Percentiles rank a stretch among this genome's conserved stretches.
These are phyloP conservation scores for Mionectes macconnelli DNA, from an alignment of 2,113 vertebrate genomes.

Conservation along the genomic window DNA sequence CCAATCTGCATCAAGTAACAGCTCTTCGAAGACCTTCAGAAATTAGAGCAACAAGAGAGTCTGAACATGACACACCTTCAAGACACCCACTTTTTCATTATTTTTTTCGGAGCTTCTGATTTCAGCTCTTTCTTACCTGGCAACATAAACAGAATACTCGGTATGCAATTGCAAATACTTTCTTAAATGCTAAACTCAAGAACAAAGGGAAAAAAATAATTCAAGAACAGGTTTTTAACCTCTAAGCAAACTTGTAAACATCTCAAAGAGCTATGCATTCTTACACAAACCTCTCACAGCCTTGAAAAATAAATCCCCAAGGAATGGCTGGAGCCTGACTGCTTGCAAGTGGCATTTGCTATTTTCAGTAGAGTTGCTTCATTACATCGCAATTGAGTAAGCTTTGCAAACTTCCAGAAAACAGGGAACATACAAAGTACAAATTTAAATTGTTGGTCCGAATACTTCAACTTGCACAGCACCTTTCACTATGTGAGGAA, in stretches of 20 bases:
- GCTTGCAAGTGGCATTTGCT: background rate
- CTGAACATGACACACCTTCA: background rate
- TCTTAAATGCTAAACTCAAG: background rate
- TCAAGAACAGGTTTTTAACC: background rate
- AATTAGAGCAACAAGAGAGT: slow-evolving; percentile 36
- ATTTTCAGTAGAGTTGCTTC: background rate
- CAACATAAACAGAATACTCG: background rate
- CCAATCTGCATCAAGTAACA: slow-evolving; percentile 93
- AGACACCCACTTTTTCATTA: background rate
- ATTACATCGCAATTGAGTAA: background rate
- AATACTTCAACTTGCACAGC: background rate
- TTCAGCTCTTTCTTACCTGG: background rate
- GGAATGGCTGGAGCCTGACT: background rate
- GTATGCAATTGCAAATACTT: background rate
- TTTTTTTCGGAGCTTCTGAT: background rate
- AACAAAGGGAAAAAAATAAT: background rate
- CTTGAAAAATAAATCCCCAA: background rate
- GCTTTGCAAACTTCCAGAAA: background rate
- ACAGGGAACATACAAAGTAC: background rate
- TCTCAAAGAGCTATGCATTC: background rate
- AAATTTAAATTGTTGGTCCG: background rate
- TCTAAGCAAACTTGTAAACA: background rate
- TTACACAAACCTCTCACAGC: background rate
- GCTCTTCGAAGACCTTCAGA: slow-evolving; percentile 91
- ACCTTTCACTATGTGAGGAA: background rate